Percentiles rank a stretch among this genome's conserved stretches.
Conservation (phyloP, 2,888 invertebrate species). For the Netelia virgata region DNA sequence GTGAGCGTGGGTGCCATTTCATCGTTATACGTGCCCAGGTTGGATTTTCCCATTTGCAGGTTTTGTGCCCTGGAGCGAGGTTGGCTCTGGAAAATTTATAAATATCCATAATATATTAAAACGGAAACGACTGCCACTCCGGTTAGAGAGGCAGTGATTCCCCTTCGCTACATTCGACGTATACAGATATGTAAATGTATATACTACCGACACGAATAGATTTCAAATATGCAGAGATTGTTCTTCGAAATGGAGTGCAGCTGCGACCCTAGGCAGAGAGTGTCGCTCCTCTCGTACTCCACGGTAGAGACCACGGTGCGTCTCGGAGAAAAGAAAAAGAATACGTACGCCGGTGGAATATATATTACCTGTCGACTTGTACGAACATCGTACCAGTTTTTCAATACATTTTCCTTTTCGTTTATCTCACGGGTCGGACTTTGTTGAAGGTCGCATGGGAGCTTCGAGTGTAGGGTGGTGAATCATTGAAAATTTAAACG, state of each 20-base stretch:
- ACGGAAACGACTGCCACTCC: conserved; percentile 64
- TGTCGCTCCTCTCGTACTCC: conserved; percentile 67
- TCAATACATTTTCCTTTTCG: conserved; percentile 14
- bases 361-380: conserved; percentile 61
- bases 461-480: neutral
- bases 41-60: conserved; percentile 57
- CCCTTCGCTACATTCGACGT: conserved; percentile 39
- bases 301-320: conserved; percentile 28
- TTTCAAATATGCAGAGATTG: conserved; percentile 83
- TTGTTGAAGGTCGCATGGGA: conserved; percentile 21
- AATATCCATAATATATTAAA: conserved; percentile 80
- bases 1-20: conserved; percentile 61
- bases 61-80: conserved; percentile 22
- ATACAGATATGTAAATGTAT: conserved; percentile 36
- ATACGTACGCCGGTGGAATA: conserved; percentile 55
- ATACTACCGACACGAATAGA: conserved; percentile 75
- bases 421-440: conserved; percentile 8
- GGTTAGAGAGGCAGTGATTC: conserved; percentile 54
- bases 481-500: conserved; percentile 50
- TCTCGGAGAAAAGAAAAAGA: conserved; percentile 29
- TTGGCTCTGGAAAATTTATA: conserved; percentile 78
- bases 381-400: conserved; percentile 8
- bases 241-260: conserved; percentile 80
- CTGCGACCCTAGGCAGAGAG: conserved; percentile 75
- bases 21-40: conserved; percentile 67